Conservation (phyloP, 2,113 vertebrate genomes). For the Typhlomys cinereus region DNA sequence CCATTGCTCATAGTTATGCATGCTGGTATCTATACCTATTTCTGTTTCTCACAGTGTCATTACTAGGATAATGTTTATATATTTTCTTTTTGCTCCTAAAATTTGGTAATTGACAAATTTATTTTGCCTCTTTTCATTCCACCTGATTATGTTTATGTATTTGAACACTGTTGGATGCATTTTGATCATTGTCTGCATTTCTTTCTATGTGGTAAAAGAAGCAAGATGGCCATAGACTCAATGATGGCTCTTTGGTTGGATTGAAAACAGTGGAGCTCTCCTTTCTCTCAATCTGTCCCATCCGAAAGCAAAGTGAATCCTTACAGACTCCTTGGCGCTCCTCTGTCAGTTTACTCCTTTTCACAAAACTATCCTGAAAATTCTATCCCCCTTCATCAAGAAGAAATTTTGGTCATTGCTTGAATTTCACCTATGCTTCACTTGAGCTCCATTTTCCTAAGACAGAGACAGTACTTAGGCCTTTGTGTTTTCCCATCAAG, state of each 20-base stretch:
- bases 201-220: background rate
- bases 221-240: background rate
- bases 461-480: background rate
- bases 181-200: background rate
- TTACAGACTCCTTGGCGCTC: background rate
- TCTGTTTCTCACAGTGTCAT: too few species aligned
- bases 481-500: background rate
- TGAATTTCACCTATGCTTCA: background rate
- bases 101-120: background rate
- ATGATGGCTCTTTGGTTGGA: background rate
- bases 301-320: accelerated
- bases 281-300: background rate
- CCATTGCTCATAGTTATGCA: too few species aligned
- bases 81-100: background rate
- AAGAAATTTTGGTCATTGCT: background rate
- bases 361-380: background rate
- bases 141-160: background rate
- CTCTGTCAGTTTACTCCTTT: background rate
- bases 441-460: background rate
- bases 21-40: too few species aligned
- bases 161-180: background rate
- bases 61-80: background rate
- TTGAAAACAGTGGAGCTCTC: background rate
- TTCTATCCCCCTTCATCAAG: background rate
- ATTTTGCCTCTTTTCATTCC: background rate